These are phyloP conservation scores for Hystrix cristata DNA, from an alignment of 2,113 vertebrate genomes.

Conservation along the genomic window DNA sequence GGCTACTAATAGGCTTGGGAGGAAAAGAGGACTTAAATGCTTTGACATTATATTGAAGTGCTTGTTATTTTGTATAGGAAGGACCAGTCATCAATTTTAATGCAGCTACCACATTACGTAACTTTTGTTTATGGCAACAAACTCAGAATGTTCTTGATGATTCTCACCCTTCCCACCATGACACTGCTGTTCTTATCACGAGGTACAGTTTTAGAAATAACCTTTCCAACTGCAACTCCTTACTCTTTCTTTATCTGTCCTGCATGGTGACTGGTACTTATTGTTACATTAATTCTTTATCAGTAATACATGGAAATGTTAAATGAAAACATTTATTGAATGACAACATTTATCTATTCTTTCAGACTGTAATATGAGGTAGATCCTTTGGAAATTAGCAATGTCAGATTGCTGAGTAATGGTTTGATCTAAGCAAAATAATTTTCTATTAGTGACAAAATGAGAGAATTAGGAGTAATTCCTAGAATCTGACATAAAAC, in stretches of 20 bases:
- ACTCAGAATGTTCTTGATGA: constrained; percentile 95
- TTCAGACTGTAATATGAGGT: neutral
- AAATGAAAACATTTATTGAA: neutral
- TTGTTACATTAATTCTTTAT: neutral
- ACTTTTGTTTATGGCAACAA: constrained; percentile 98
- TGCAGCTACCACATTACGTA: constrained; percentile 95
- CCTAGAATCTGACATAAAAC: neutral
- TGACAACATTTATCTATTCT: neutral
- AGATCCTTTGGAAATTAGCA: constrained; percentile 17
- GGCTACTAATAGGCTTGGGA: neutral
- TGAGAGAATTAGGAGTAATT: constrained; percentile 15
- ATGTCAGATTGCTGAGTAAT: neutral
- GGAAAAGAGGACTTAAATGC: neutral
- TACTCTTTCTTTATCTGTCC: neutral
- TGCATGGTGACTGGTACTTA: neutral
- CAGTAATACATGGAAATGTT: neutral
- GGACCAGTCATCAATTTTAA: constrained; percentile 96
- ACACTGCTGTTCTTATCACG: constrained; percentile 98
- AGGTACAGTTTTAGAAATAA: constrained; percentile 89
- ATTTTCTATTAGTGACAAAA: neutral
- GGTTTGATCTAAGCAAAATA: neutral
- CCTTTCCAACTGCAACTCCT: neutral
- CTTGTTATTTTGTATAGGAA: constrained; percentile 89
- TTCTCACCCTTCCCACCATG: constrained; percentile 95
- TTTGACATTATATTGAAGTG: neutral